phyloP scores from a whole-genome alignment of 1,140 invertebrate genomes.

The Battus philenor region DNA sequence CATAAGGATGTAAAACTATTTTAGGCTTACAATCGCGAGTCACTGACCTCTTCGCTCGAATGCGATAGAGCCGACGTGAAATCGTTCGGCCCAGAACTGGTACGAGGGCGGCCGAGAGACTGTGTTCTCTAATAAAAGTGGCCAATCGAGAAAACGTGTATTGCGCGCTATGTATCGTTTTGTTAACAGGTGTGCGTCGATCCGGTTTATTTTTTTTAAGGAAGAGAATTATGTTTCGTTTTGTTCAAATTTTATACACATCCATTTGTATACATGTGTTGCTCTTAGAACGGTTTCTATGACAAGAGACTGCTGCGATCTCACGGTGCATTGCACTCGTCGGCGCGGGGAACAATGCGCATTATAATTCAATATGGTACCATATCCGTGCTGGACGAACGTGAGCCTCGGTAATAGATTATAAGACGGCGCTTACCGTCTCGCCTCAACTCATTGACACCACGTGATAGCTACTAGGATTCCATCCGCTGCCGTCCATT shows the following conservation, averaged over 20 bases:
- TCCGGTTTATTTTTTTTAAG: too few species aligned
- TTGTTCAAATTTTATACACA: too few species aligned
- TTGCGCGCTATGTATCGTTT: constrained; percentile 2
- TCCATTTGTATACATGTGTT: too few species aligned
- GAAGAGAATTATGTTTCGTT: too few species aligned
- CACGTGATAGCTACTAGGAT: constrained; percentile 14
- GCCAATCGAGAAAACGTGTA: not conserved
- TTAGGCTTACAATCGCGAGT: constrained; percentile 13
- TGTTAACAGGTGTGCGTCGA: too few species aligned
- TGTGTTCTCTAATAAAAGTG: constrained; percentile 1
- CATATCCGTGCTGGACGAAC: constrained; percentile 66
- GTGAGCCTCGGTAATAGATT: constrained; percentile 42
- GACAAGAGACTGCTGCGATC: constrained; percentile 60
- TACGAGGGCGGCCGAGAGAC: constrained; percentile 20
- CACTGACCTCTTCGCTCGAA: constrained; percentile 21
- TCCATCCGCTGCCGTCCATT: constrained; percentile 12
- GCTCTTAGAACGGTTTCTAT: constrained; percentile 61
- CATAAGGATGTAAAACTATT: constrained; percentile 25
- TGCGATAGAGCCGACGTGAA: constrained; percentile 31
- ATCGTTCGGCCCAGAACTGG: constrained; percentile 27
- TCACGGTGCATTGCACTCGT: constrained; percentile 65
- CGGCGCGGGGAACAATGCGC: constrained; percentile 61
- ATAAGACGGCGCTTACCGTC: constrained; percentile 31
- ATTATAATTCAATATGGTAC: constrained; percentile 71
- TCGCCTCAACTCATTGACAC: constrained; percentile 47